Percentiles rank a stretch among this genome's conserved stretches.
Evolutionary conservation across 2,113 vertebrate species (phyloP).

Genomic region (Diadophis punctatus): DNA sequence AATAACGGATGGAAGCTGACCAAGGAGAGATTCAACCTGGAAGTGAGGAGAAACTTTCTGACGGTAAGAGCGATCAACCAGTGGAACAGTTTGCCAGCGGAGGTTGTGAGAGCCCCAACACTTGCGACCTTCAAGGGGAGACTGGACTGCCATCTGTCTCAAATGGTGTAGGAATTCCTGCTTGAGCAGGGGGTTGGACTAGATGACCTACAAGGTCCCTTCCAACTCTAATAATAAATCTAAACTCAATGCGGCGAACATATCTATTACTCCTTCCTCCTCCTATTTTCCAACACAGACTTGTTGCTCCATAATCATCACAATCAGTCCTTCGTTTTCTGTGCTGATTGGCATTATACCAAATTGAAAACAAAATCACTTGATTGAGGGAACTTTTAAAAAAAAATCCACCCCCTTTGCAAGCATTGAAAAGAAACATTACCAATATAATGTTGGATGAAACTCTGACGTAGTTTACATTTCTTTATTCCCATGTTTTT

Average conservation of each 20-base stretch:
- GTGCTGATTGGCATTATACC: neutral
- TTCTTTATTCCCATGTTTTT: neutral
- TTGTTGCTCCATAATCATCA: neutral
- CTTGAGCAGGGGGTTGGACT: no score
- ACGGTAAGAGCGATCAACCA: no score
- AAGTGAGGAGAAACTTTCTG: no score
- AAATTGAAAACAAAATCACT: neutral
- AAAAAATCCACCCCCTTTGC: neutral
- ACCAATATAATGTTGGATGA: neutral
- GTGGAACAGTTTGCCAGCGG: no score
- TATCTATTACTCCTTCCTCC: neutral
- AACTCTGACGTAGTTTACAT: neutral
- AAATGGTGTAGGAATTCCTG: no score
- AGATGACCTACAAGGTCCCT: no score
- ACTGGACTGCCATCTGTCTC: no score
- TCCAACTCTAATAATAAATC: no score
- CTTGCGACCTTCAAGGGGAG: no score
- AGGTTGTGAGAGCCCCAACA: no score
- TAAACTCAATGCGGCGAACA: neutral
- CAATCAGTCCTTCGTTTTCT: neutral
- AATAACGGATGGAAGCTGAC: no score
- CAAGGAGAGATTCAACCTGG: no score
- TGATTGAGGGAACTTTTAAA: neutral
- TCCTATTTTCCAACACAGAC: neutral
- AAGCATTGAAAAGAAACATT: neutral